phyloP scores from a whole-genome alignment of 30 jellyfish, hydroid and myxozoan species.

The Aurelia sp. region DNA sequence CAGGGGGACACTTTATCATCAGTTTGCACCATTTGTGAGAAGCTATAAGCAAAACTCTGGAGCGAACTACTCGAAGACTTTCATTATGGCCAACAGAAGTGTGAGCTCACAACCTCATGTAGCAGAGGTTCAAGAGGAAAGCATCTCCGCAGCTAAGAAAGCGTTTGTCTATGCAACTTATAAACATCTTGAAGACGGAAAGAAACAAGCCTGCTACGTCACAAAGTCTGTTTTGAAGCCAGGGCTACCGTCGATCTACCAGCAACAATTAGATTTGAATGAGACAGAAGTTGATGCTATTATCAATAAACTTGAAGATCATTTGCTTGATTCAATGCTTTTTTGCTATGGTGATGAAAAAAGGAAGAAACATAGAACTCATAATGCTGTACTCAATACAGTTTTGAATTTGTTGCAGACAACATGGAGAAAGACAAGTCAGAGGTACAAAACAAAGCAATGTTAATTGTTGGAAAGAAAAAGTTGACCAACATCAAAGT shows the following conservation, averaged over 20 bases:
- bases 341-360: conserved; percentile 60
- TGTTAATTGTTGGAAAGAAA: no score
- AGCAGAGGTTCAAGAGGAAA: no score
- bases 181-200: conserved; percentile 59
- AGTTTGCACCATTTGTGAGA: no score
- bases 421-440: conserved; percentile 35
- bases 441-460: background rate
- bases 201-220: conserved; percentile 79
- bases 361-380: conserved; percentile 10
- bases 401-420: conserved; percentile 54
- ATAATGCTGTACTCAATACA: conserved; percentile 31
- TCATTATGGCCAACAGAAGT: no score
- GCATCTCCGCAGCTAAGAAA: background rate
- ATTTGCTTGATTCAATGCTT: conserved; percentile 43
- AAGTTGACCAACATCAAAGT: no score
- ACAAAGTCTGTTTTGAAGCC: conserved; percentile 65
- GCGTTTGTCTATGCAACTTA: conserved; percentile 15
- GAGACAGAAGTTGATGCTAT: conserved; percentile 17
- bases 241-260: conserved; percentile 47
- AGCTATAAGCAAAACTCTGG: no score
- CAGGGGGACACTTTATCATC: no score
- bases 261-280: conserved; percentile 29
- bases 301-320: conserved; percentile 31
- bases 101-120: no score
- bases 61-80: no score